A percentile compares a stretch with the other conserved stretches of the same genome.
These are phyloP conservation scores for Drosophila santomea DNA, from an alignment of 1,140 invertebrate species.

Conservation along the genomic window DNA sequence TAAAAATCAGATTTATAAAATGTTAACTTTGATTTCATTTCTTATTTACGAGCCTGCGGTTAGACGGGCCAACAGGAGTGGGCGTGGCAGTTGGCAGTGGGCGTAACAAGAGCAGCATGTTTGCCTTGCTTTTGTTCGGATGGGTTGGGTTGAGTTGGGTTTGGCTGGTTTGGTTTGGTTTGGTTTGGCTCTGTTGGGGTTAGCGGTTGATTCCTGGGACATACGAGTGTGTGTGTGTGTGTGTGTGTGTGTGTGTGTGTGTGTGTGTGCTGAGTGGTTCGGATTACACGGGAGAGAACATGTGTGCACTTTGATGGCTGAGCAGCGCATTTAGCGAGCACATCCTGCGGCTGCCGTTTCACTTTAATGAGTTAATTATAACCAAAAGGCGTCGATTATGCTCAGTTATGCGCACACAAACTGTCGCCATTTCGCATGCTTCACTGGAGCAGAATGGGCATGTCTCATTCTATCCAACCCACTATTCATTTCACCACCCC, in stretches of 20 bases:
- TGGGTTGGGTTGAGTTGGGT: slow-evolving; percentile 7
- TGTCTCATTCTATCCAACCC: slow-evolving; percentile 46
- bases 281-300: slow-evolving; percentile 55
- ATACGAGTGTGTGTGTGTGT: neutral
- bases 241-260: neutral
- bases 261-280: slow-evolving; percentile 32
- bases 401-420: slow-evolving; percentile 83
- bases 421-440: slow-evolving; percentile 80
- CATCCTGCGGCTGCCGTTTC: slow-evolving; percentile 80
- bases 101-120: slow-evolving; percentile 37
- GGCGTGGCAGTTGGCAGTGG: neutral
- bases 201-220: slow-evolving; percentile 28
- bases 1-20: slow-evolving; percentile 83
- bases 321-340: slow-evolving; percentile 69
- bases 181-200: slow-evolving; percentile 15
- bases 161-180: neutral
- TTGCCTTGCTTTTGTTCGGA: slow-evolving; percentile 29
- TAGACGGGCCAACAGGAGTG: slow-evolving; percentile 38
- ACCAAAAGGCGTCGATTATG: slow-evolving; percentile 83
- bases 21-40: slow-evolving; percentile 84
- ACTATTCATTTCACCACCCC: neutral
- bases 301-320: slow-evolving; percentile 76
- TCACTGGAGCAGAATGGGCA: slow-evolving; percentile 74
- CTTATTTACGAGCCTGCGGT: slow-evolving; percentile 74
- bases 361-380: slow-evolving; percentile 83